Percentiles rank a stretch among this genome's conserved stretches.
Evolutionary conservation across 2,113 vertebrate species (phyloP).

Genomic region (Laticauda colubrina): DNA sequence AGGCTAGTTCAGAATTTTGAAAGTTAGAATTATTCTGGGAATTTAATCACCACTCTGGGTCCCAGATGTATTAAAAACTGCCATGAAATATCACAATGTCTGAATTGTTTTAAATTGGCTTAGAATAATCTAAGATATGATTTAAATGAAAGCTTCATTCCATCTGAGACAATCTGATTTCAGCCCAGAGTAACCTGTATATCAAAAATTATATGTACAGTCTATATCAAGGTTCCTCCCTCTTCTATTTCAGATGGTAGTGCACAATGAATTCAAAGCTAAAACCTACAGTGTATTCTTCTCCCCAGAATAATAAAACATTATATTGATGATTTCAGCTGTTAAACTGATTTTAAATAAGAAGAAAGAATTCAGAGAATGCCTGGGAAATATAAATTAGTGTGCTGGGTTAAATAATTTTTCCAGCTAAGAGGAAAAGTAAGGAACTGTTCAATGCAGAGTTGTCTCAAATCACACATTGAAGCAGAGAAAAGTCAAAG

Average conservation of each 20-base stretch:
- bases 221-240: background rate
- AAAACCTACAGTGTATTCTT: background rate
- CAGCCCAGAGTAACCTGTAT: background rate
- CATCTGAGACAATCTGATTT: background rate
- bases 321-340: background rate
- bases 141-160: background rate
- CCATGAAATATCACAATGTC: background rate
- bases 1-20: background rate
- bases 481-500: background rate
- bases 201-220: background rate
- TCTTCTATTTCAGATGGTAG: background rate
- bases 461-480: background rate
- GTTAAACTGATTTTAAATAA: background rate
- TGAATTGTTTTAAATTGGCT: background rate
- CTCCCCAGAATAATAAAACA: background rate
- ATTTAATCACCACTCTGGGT: background rate
- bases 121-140: background rate
- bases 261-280: background rate
- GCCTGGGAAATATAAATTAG: background rate
- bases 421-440: background rate
- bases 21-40: background rate
- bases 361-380: background rate
- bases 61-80: background rate
- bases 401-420: background rate
- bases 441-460: background rate